Percentiles rank a stretch among this genome's conserved stretches.
Conservation (phyloP, 2,797 vertebrate species). For the Sebastes taczanowskii region DNA sequence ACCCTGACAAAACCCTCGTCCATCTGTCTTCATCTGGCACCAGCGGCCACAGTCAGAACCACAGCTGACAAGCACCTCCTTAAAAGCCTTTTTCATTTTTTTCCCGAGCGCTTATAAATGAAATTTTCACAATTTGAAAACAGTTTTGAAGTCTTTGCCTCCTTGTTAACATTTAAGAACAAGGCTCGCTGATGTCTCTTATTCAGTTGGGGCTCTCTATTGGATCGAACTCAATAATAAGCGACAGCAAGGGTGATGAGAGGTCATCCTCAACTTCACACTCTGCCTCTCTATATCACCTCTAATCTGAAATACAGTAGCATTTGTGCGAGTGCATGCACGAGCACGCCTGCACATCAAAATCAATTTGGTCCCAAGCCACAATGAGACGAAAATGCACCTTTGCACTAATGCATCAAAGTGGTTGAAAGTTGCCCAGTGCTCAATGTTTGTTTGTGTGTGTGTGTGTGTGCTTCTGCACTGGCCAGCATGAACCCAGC, state of each 20-base stretch:
- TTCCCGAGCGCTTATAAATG: not conserved
- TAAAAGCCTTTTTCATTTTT: conserved; percentile 26
- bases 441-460: conserved; percentile 14
- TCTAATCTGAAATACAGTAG: not conserved
- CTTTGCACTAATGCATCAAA: conserved; percentile 45
- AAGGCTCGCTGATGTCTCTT: not conserved
- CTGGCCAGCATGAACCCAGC: conserved; percentile 15
- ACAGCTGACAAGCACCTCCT: not conserved
- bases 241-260: not conserved
- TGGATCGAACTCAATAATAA: not conserved
- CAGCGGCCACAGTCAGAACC: conserved; percentile 12
- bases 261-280: not conserved
- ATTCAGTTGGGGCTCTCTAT: not conserved
- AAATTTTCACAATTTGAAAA: not conserved
- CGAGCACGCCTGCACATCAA: not conserved
- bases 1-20: conserved; percentile 49
- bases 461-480: not conserved
- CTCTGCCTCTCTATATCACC: not conserved
- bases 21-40: conserved; percentile 68
- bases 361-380: conserved; percentile 15
- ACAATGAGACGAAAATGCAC: conserved; percentile 18
- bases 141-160: not conserved
- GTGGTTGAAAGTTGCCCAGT: conserved; percentile 23
- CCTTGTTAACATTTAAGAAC: not conserved
- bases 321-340: not conserved